A percentile compares a stretch with the other conserved stretches of the same genome.
phyloP scores from a whole-genome alignment of 2,797 vertebrate genomes.

The Lates japonicus region DNA sequence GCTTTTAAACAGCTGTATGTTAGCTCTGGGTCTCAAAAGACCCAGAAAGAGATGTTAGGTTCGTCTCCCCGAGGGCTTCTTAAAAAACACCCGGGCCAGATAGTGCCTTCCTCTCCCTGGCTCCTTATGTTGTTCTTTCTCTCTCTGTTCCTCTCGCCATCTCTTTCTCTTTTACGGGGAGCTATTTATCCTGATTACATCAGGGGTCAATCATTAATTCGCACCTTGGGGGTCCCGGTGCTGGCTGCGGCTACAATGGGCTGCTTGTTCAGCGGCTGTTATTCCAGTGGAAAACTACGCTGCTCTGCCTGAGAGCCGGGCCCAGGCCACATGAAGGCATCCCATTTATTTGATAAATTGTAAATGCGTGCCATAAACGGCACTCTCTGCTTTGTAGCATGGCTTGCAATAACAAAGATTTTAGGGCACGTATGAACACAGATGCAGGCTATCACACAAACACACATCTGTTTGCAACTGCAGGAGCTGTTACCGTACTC shows the following conservation, averaged over 20 bases:
- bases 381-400: slow-evolving; percentile 80
- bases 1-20: slow-evolving; percentile 79
- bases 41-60: slow-evolving; percentile 73
- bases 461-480: slow-evolving; percentile 80
- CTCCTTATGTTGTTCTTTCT: slow-evolving; percentile 81
- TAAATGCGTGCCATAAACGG: slow-evolving; percentile 84
- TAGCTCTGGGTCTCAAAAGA: slow-evolving; percentile 76
- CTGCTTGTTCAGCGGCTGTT: slow-evolving; percentile 89
- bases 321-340: slow-evolving; percentile 83
- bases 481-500: slow-evolving; percentile 70
- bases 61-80: slow-evolving; percentile 77
- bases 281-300: slow-evolving; percentile 89
- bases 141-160: slow-evolving; percentile 74
- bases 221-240: slow-evolving; percentile 88
- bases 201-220: slow-evolving; percentile 91
- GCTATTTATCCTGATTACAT: slow-evolving; percentile 90
- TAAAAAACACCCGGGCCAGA: slow-evolving; percentile 81
- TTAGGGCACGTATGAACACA: slow-evolving; percentile 68
- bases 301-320: slow-evolving; percentile 74
- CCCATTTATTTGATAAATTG: slow-evolving; percentile 89
- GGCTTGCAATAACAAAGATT: slow-evolving; percentile 78
- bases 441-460: slow-evolving; percentile 72
- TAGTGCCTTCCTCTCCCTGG: slow-evolving; percentile 78
- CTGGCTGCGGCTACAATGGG: slow-evolving; percentile 85
- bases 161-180: slow-evolving; percentile 84